Conservation (phyloP, 1,140 invertebrate genomes). For the Drosophila athabasca region DNA sequence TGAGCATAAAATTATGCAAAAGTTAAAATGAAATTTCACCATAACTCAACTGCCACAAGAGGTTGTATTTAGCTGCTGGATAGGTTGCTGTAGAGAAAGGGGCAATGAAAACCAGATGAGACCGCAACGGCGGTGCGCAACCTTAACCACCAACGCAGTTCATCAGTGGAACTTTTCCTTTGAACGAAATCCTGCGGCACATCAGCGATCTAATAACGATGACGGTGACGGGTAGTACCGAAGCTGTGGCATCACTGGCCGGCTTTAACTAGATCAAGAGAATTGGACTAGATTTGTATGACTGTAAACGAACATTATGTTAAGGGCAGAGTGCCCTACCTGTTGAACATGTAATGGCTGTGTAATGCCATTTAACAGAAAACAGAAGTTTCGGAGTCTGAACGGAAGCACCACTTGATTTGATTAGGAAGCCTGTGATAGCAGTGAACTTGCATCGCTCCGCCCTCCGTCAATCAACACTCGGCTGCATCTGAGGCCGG, state of each 20-base stretch:
- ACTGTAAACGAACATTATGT: too few relatives aligned
- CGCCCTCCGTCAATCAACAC: too few relatives aligned
- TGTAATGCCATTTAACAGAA: background rate
- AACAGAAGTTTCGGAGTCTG: background rate
- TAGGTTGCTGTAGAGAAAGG: too few relatives aligned
- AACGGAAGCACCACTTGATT: constrained; percentile 34
- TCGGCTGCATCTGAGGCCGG: background rate
- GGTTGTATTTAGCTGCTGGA: constrained; percentile 32
- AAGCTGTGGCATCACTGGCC: too few relatives aligned
- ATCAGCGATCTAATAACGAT: constrained; percentile 10
- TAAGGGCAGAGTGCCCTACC: too few relatives aligned
- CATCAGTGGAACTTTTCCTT: constrained; percentile 17
- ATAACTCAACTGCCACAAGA: constrained; percentile 62
- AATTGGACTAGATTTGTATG: too few relatives aligned
- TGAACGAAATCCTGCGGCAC: background rate
- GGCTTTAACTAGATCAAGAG: too few relatives aligned
- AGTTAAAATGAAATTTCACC: constrained; percentile 75
- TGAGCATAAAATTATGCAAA: constrained; percentile 80
- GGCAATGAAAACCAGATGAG: too few relatives aligned
- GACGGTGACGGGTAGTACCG: background rate
- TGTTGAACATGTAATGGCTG: too few relatives aligned
- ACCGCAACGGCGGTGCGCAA: constrained; percentile 1
- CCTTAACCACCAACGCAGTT: background rate
- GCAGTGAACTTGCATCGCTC: constrained; percentile 27
- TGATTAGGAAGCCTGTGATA: constrained; percentile 29